Percentiles rank a stretch among this genome's conserved stretches.
phyloP scores from a whole-genome alignment of 2,888 invertebrate species.

The Cistogaster globosa region DNA sequence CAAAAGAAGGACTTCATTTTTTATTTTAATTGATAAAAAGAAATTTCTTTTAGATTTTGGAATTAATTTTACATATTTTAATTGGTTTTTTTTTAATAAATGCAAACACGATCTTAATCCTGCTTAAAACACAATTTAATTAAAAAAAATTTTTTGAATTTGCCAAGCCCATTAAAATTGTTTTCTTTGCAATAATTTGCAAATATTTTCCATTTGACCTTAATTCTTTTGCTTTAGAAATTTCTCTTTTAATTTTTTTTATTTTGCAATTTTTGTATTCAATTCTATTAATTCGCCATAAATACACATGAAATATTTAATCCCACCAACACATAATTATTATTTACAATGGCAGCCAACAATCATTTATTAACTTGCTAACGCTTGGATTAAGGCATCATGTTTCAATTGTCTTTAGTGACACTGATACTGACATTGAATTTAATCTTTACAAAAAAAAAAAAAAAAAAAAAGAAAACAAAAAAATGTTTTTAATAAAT shows the following conservation, averaged over 20 bases:
- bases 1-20: too few relatives aligned
- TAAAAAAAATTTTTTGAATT: too few relatives aligned
- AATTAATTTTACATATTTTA: too few relatives aligned
- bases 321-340: constrained; percentile 26
- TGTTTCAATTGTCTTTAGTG: constrained; percentile 41
- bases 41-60: too few relatives aligned
- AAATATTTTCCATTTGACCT: constrained; percentile 49
- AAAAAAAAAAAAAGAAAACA: too few relatives aligned
- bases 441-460: not conserved
- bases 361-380: constrained; percentile 4
- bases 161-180: too few relatives aligned
- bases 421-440: constrained; percentile 63
- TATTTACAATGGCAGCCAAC: not conserved
- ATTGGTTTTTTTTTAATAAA: too few relatives aligned
- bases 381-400: constrained; percentile 7
- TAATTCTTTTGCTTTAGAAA: constrained; percentile 34
- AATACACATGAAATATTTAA: constrained; percentile 48
- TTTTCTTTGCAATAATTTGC: too few relatives aligned
- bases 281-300: constrained; percentile 53
- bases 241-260: constrained; percentile 33
- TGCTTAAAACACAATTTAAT: too few relatives aligned
- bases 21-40: too few relatives aligned
- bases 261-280: constrained; percentile 15
- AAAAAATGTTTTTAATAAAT: not conserved
- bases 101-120: too few relatives aligned